Conservation (phyloP, 2,888 invertebrate species). For the Diploptera punctata region DNA sequence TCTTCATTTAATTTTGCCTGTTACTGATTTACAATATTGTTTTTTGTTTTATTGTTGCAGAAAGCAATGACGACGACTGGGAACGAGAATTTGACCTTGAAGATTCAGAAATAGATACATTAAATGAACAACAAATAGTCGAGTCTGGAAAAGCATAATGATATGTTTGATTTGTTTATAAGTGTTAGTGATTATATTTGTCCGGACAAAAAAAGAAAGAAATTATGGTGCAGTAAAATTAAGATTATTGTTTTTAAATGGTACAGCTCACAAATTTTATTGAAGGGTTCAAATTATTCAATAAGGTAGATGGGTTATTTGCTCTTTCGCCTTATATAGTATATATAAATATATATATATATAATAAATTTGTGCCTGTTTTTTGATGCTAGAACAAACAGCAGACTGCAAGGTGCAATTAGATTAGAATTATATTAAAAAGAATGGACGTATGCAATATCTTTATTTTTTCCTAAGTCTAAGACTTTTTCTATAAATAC, state of each 20-base stretch:
- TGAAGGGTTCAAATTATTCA: not conserved
- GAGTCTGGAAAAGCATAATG: conserved; percentile 13
- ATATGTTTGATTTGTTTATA: too few relatives aligned
- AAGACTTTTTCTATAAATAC: too few relatives aligned
- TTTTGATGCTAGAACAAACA: too few relatives aligned
- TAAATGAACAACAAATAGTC: conserved; percentile 13
- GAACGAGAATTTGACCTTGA: conserved; percentile 64
- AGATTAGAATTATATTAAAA: too few relatives aligned
- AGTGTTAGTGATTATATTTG: too few relatives aligned
- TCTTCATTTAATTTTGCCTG: too few relatives aligned
- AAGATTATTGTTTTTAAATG: not conserved
- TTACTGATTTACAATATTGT: too few relatives aligned
- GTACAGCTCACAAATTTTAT: not conserved
- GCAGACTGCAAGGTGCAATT: not conserved
- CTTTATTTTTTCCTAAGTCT: too few relatives aligned
- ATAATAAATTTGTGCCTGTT: conserved; percentile 2
- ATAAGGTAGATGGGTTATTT: conserved; percentile 10
- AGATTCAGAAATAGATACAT: conserved; percentile 25
- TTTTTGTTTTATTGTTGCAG: conserved; percentile 37
- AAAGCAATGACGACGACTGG: conserved; percentile 54
- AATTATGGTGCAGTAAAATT: not conserved
- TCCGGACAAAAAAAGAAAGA: too few relatives aligned
- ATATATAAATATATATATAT: not conserved
- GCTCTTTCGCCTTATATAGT: not conserved
- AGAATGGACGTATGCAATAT: too few relatives aligned